These are phyloP conservation scores for Lates calcarifer DNA, from an alignment of 2,113 vertebrate genomes.

Conservation along the genomic window DNA sequence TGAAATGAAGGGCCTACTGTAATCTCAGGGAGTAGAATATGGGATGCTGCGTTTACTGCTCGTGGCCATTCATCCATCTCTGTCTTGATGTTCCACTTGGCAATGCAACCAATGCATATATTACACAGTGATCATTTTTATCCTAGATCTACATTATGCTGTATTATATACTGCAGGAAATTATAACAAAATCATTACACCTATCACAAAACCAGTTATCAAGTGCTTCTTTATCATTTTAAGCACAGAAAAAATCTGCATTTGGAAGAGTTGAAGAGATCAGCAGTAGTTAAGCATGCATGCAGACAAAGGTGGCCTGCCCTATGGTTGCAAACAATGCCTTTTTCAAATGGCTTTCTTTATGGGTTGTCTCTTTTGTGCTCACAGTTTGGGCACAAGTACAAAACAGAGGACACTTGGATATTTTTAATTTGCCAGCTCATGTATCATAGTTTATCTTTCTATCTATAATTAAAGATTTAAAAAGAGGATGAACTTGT, in stretches of 20 bases:
- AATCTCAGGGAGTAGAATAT: slow-evolving; percentile 10
- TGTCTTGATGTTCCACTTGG: neutral
- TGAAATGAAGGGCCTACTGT: slow-evolving; percentile 21
- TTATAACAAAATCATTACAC: neutral
- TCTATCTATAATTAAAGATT: neutral
- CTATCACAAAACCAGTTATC: neutral
- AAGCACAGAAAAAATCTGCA: no score
- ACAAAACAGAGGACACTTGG: no score
- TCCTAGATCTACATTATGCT: neutral
- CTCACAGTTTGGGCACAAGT: no score
- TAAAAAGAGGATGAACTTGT: neutral
- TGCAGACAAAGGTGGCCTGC: no score
- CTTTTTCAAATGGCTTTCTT: no score
- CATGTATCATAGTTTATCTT: neutral
- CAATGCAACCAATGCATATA: neutral
- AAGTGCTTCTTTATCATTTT: no score
- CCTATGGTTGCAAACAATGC: no score
- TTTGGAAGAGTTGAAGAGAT: neutral
- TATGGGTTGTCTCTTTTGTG: no score
- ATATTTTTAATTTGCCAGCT: no score
- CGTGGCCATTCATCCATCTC: neutral
- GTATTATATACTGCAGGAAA: neutral
- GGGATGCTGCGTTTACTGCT: slow-evolving; percentile 15
- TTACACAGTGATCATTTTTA: neutral
- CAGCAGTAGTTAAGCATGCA: neutral